Evolutionary conservation across 1,140 invertebrate species (phyloP).

Genomic region (Leptinotarsa texana): DNA sequence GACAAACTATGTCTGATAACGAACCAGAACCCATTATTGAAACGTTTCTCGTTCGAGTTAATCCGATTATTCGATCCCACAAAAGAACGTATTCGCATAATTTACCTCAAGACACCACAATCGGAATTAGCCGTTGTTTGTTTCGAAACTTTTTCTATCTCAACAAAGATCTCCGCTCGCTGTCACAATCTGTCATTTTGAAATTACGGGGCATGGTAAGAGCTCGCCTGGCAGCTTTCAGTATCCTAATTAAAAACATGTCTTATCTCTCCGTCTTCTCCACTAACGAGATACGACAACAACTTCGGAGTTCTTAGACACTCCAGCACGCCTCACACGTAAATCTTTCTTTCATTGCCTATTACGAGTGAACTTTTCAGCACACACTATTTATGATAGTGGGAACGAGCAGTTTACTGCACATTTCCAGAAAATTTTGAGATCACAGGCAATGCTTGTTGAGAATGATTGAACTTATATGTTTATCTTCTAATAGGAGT

Average conservation of each 20-base stretch:
- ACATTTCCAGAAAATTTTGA: too few relatives aligned
- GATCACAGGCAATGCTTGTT: too few relatives aligned
- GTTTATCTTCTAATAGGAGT: too few relatives aligned
- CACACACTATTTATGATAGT: too few relatives aligned
- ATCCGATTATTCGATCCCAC: too few relatives aligned
- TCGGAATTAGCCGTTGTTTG: background rate
- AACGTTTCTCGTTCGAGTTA: too few relatives aligned
- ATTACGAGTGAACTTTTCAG: background rate
- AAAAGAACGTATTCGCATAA: background rate
- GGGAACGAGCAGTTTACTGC: too few relatives aligned
- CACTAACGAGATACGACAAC: background rate
- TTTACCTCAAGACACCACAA: background rate
- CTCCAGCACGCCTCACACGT: background rate
- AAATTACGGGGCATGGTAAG: background rate
- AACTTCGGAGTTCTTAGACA: background rate
- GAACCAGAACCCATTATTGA: too few relatives aligned
- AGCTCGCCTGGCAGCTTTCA: background rate
- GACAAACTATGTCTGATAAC: too few relatives aligned
- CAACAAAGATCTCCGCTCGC: background rate
- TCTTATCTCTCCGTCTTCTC: background rate
- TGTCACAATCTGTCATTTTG: background rate
- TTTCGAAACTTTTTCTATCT: slow-evolving; percentile 1
- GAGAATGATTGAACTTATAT: too few relatives aligned
- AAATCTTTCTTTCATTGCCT: background rate
- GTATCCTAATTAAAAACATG: slow-evolving; percentile 6